Evolutionary conservation across 2,113 vertebrate genomes (phyloP).

Genomic region (Neopipo cinnamomea): DNA sequence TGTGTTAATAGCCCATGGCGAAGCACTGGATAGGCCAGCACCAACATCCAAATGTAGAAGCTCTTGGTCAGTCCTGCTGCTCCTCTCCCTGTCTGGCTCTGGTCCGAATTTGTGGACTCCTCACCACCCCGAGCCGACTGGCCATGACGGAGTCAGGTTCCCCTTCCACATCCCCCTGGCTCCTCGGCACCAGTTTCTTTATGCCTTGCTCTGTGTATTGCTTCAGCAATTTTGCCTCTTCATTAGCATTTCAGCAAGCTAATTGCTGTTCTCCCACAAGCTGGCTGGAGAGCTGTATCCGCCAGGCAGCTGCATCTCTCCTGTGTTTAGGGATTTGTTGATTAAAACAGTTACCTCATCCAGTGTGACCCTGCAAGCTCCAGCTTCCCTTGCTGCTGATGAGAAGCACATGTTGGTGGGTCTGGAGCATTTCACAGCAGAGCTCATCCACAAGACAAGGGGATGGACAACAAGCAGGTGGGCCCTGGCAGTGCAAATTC

Average conservation of each 20-base stretch:
- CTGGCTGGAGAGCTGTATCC: background rate
- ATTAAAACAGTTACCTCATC: slow-evolving; percentile 43
- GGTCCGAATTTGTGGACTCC: background rate
- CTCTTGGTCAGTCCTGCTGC: background rate
- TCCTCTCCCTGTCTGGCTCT: background rate
- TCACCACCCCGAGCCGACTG: fast-evolving
- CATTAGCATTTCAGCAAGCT: slow-evolving; percentile 10
- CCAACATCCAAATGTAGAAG: background rate
- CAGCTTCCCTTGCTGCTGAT: slow-evolving; percentile 25
- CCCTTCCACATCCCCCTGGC: background rate
- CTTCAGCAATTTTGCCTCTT: background rate
- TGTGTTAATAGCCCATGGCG: background rate
- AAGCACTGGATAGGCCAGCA: background rate
- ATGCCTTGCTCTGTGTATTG: background rate
- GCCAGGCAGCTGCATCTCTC: slow-evolving; percentile 21
- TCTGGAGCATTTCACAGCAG: background rate
- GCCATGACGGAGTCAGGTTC: background rate
- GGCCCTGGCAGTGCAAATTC: background rate
- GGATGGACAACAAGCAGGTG: background rate
- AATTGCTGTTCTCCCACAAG: background rate
- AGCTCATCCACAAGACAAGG: background rate
- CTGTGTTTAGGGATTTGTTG: slow-evolving; percentile 15
- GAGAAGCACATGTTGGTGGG: slow-evolving; percentile 28
- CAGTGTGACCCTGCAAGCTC: slow-evolving; percentile 6
- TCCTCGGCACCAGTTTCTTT: background rate